Evolutionary conservation across 2,888 invertebrate genomes (phyloP), one percentile per base, ranked within the genome.

Genomic region (Drosophila subquinaria): DNA sequence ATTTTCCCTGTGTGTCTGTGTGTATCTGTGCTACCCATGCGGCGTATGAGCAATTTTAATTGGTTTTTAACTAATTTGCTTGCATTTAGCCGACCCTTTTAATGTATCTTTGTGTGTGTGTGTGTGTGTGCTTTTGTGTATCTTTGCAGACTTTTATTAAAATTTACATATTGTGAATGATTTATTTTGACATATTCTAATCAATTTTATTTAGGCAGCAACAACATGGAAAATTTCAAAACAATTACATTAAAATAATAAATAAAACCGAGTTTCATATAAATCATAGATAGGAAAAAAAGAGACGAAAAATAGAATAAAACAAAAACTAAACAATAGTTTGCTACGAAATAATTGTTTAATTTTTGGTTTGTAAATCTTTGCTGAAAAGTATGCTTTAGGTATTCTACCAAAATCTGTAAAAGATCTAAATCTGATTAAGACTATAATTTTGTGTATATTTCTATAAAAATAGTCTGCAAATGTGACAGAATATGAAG

Each of bases 61-160:
- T 86, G 90, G 89, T 86, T 86, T 88, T 79, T 88, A 86, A 90
- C 87, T 86, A 88, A 90, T 89, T 86, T 82, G 87, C 88, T 60
- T 73, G 80, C 82, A 85, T 59, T 81, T 61, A 38, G 50, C 36
- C 52, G 35, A 52, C 48, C 61, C 64, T 27, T 53, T 61, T 27
- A 10, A 10, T 40, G 38, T 38, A 42, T 36, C 35, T 48, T 33
- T 42, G 30, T 42, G 20, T 20, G 20, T 20, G 20, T 35, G 27
- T 48, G 27, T 42, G 30, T 42, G 56, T 55, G 45, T 50, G 38
- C 33, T 38, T 42, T 47, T 47, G 61, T 55, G 45, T 59, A 30
- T 55, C 45, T 55, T 56, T 42, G 53, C 57, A 65, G 47, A 69
- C 45, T 65, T 75, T 79, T 75, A 69, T 75, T 76, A 62, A 63